Base-by-base conservation (phyloP, 2,888 invertebrate genomes). In the Callimorpha dominula region DNA sequence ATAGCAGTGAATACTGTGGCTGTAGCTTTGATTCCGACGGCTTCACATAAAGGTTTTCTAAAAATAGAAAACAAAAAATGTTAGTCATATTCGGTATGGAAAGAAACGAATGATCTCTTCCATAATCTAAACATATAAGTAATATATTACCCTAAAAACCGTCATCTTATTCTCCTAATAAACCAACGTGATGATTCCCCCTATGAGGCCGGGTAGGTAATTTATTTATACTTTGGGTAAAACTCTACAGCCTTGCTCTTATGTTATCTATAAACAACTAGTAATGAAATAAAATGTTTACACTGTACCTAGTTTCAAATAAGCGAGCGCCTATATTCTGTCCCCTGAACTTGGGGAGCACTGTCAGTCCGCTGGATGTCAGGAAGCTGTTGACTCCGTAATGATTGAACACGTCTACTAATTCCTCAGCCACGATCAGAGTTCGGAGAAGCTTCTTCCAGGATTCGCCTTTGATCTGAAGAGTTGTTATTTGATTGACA, bases 311-410 rank as follows among this genome's bases (percentile, higher is more conserved):
- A 49, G 70, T 72, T 52, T 83, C 91, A 66, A 95, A 89, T 11
- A 96, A 76, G 72, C 90, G 88, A 0, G 90, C 91, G 0, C 94
- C 96, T 2, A 96, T 93, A 73, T 95, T 96, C 86, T 95, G 94
- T 0, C 96, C 95, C 11, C 95, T 81, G 68, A 91, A 91, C 4
- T 84, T 86, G 0, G 91, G 91, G 20, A 89, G 70, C 0, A 96
- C 96, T 0, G 94, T 93, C 69, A 96, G 84, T 0, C 96, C 96
- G 49, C 93, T 93, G 0, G 93, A 93, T 0, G 93, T 89, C 78
- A 96, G 63, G 79, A 90, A 95, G 20, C 77, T 86, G 31, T 94
- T 90, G 0, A 95, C 89, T 0, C 87, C 87, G 81, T 91, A 96
- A 5, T 86, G 81, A 0, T 90, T 66, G 82, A 92, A 96, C 0